These are phyloP conservation scores for Chascanopsetta lugubris DNA, from an alignment of 2,113 vertebrate genomes.

Conservation along the genomic window DNA sequence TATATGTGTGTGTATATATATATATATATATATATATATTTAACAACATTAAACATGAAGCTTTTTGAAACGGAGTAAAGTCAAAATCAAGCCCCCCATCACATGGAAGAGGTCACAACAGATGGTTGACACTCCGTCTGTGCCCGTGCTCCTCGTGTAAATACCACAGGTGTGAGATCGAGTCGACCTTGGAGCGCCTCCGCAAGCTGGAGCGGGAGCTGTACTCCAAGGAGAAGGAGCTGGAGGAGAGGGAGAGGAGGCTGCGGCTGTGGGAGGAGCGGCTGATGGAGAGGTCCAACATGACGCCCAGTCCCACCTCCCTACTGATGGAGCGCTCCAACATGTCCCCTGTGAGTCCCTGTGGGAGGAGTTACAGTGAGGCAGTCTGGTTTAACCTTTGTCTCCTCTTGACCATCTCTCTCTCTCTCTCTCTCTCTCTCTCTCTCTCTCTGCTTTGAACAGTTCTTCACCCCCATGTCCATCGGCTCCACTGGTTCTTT, in stretches of 20 bases:
- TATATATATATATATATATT: too few relatives aligned
- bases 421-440: slow-evolving; percentile 12
- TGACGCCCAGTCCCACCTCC: slow-evolving; percentile 71
- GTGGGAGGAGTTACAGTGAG: not conserved
- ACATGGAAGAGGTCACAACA: not conserved
- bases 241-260: slow-evolving; percentile 92
- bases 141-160: not conserved
- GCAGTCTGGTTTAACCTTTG: not conserved
- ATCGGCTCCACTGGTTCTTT: slow-evolving; percentile 91
- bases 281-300: slow-evolving; percentile 92
- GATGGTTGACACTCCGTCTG: not conserved
- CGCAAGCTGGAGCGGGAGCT: slow-evolving; percentile 95
- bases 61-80: not conserved
- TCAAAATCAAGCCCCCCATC: not conserved
- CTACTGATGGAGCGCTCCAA: slow-evolving; percentile 81
- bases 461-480: slow-evolving; percentile 95
- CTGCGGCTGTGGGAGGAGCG: slow-evolving; percentile 95
- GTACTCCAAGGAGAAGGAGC: slow-evolving; percentile 96
- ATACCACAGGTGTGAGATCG: slow-evolving; percentile 92
- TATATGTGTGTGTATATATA: too few relatives aligned
- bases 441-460: slow-evolving; percentile 49
- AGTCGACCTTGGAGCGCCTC: slow-evolving; percentile 93
- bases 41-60: too few relatives aligned
- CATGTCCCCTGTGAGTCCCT: slow-evolving; percentile 81
- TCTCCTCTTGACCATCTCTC: not conserved